A percentile compares a stretch with the other conserved stretches of the same genome.
Evolutionary conservation across 2,888 invertebrate species (phyloP).

Genomic region (Sceliomorpha sp.): DNA sequence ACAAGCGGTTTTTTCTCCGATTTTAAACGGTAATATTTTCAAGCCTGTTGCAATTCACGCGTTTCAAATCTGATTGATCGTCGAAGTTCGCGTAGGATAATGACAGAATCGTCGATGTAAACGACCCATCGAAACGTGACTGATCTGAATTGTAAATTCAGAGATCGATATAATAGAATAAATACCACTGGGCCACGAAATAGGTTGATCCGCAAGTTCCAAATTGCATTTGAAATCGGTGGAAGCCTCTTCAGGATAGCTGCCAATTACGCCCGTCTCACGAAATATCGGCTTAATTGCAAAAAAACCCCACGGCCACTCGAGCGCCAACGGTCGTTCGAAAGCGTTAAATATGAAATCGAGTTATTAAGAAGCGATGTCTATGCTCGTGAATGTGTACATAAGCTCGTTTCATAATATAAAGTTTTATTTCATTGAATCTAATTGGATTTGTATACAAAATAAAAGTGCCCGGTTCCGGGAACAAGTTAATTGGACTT

Average conservation of each 20-base stretch:
- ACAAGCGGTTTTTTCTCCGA: too few relatives aligned
- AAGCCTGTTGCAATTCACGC: slow-evolving; percentile 29
- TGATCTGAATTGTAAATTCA: slow-evolving; percentile 47
- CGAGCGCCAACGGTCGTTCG: too few relatives aligned
- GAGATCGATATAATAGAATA: slow-evolving; percentile 52
- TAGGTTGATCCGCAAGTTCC: slow-evolving; percentile 46
- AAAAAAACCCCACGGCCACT: too few relatives aligned
- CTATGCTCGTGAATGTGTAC: too few relatives aligned
- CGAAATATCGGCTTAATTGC: slow-evolving; percentile 13
- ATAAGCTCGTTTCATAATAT: too few relatives aligned
- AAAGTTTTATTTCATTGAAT: slow-evolving; percentile 4
- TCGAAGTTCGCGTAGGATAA: slow-evolving; percentile 42
- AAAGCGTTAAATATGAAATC: too few relatives aligned
- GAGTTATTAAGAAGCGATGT: too few relatives aligned
- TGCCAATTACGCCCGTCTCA: slow-evolving; percentile 4
- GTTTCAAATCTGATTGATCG: slow-evolving; percentile 38
- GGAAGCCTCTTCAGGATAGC: slow-evolving; percentile 15
- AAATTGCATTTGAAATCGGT: slow-evolving; percentile 47
- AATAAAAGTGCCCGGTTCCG: too few relatives aligned
- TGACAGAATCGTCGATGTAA: slow-evolving; percentile 51
- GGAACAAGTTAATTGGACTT: slow-evolving; percentile 15
- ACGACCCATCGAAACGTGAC: slow-evolving; percentile 47
- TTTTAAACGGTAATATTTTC: not conserved
- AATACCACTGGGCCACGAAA: slow-evolving; percentile 42
- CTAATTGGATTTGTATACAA: slow-evolving; percentile 14